A percentile compares a stretch with the other conserved stretches of the same genome.
These are phyloP conservation scores for Drosophila littoralis DNA, from an alignment of 1,140 invertebrate genomes.

Conservation along the genomic window DNA sequence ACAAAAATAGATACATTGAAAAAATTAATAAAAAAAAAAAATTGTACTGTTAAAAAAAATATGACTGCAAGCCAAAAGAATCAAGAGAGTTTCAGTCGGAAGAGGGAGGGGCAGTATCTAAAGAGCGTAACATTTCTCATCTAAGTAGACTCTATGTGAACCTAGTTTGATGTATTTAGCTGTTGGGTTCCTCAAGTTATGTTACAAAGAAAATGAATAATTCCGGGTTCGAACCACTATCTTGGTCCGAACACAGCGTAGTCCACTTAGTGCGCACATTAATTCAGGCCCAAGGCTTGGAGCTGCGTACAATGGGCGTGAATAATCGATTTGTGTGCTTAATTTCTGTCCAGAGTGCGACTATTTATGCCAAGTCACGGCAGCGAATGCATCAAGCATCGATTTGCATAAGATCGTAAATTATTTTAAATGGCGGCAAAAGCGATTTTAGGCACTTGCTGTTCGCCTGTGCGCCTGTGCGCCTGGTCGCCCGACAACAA, in stretches of 20 bases:
- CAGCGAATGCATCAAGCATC: slow-evolving; percentile 24
- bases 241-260: neutral
- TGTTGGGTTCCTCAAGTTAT: no score
- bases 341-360: slow-evolving; percentile 31
- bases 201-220: no score
- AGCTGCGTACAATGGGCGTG: slow-evolving; percentile 53
- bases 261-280: neutral
- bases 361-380: slow-evolving; percentile 60
- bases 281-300: slow-evolving; percentile 6
- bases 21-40: no score
- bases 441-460: slow-evolving; percentile 46
- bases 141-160: no score
- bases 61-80: no score
- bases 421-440: slow-evolving; percentile 70
- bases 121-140: no score
- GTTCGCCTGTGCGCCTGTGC: slow-evolving; percentile 2
- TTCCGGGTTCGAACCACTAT: no score
- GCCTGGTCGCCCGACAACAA: slow-evolving; percentile 29
- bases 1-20: no score
- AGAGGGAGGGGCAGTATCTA: no score
- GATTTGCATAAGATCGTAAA: slow-evolving; percentile 68
- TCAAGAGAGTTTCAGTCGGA: no score
- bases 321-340: slow-evolving; percentile 56
- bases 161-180: no score
- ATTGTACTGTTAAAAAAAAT: no score